Base-by-base conservation (phyloP, 2,113 vertebrate genomes). In the Chunga burmeisteri region DNA sequence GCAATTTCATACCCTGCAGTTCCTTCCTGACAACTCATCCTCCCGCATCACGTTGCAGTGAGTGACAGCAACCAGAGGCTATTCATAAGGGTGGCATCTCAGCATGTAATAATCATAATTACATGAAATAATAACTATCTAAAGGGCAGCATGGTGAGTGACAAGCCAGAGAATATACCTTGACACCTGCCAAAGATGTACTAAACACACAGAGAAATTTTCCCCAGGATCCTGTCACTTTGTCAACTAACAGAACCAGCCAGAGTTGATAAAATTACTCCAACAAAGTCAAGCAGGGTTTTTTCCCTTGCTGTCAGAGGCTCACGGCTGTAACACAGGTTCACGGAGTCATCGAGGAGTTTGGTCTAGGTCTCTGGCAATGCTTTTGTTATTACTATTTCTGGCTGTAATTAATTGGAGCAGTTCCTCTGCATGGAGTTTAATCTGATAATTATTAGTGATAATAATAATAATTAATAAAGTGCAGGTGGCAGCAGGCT, bases 71-170 rank as follows among this genome's bases (percentile, higher is more conserved):
- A 98, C 98, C 96, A 56, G 97, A 96, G 98, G 98, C 96, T 97
- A 96, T 97, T 97, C 95, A 97, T 96, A 97, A 97, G 94, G 88
- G 97, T 95, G 97, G 97, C 96, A 97, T 95, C 97, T 98, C 97
- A 68, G 63, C 94, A 94, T 96, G 98, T 98, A 97, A 98, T 98
- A 98, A 98, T 97, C 92, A 93, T 98, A 98, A 98, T 98, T 98
- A 96, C 90, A 98, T 98, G 97, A 98, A 98, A 98, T 98, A 98
- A 98, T 98, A 98, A 98, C 97, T 97, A 98, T 98, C 97, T 94
- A 72, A 98, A 96, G 95, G 97, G 98, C 97, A 96, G 94, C 93
- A 22, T 16, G 11, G 94, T 98, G 97, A 98, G 95, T 98, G 98
- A 98, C 97, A 96, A 98, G 97, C 84, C 94, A 93, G 96, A 94